Percentiles rank a stretch among this genome's conserved stretches.
Evolutionary conservation across 2,113 vertebrate species (phyloP).

Genomic region (Leucopsar rothschildi): DNA sequence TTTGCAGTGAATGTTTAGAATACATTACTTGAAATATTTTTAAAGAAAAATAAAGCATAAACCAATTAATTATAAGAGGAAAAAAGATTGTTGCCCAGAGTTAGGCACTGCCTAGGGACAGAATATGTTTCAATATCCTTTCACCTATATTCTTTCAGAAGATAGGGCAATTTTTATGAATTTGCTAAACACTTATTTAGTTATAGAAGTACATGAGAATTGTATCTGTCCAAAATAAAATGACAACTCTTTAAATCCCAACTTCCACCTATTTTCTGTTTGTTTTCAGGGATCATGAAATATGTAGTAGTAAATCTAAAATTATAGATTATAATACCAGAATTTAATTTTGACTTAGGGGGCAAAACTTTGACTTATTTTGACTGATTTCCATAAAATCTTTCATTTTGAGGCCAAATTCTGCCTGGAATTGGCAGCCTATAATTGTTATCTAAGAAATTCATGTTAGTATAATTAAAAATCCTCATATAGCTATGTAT

Average conservation of each 20-base stretch:
- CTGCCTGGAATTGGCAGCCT: background rate
- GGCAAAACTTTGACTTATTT: background rate
- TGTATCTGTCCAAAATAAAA: background rate
- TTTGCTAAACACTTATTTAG: accelerated
- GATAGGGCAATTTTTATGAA: background rate
- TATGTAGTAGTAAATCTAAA: background rate
- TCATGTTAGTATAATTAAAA: background rate
- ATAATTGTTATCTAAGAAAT: background rate
- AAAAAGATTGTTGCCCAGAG: background rate
- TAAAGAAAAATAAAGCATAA: background rate
- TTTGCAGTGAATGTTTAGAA: background rate
- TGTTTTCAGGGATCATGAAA: background rate
- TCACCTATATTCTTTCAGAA: background rate
- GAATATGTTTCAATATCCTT: background rate
- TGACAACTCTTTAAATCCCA: background rate
- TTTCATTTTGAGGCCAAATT: background rate
- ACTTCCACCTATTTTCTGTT: background rate
- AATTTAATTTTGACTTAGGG: background rate
- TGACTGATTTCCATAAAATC: background rate
- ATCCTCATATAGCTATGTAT: background rate
- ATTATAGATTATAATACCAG: background rate
- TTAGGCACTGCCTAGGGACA: background rate
- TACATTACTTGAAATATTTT: background rate
- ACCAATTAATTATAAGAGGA: background rate
- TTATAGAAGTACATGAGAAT: background rate